Percentiles rank a stretch among this genome's conserved stretches.
Evolutionary conservation across 2,113 vertebrate species (phyloP).

Genomic region (Recurvirostra avosetta): DNA sequence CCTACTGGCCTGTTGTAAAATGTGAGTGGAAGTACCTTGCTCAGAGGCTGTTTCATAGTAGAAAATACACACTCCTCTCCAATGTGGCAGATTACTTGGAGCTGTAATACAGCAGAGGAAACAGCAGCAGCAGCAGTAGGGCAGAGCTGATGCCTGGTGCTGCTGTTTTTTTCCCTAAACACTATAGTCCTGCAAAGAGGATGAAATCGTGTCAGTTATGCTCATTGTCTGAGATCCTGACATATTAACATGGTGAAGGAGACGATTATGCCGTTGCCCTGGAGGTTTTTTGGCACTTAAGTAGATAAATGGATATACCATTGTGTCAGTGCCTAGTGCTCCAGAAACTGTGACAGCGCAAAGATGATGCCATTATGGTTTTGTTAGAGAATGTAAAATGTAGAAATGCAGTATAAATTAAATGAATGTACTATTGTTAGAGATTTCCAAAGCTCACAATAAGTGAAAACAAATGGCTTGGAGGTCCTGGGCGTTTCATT

Average conservation of each 20-base stretch:
- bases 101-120: not conserved
- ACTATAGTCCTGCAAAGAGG: not conserved
- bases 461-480: conserved; percentile 27
- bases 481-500: not conserved
- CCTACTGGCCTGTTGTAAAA: not conserved
- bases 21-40: not conserved
- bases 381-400: conserved; percentile 8
- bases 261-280: not conserved
- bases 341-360: not conserved
- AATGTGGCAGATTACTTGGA: not conserved
- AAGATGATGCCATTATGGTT: not conserved
- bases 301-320: not conserved
- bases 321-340: conserved; percentile 8
- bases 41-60: not conserved
- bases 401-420: conserved; percentile 9
- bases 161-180: not conserved
- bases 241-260: not conserved
- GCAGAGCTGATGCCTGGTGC: not conserved
- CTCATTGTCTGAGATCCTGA: conserved; percentile 32
- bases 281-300: not conserved
- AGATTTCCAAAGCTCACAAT: not conserved
- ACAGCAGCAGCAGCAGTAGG: not conserved
- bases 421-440: conserved; percentile 43
- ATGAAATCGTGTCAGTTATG: conserved; percentile 24
- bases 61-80: not conserved